Conservation (phyloP, 2,888 invertebrate genomes). For the Acanthosoma haemorrhoidale region DNA sequence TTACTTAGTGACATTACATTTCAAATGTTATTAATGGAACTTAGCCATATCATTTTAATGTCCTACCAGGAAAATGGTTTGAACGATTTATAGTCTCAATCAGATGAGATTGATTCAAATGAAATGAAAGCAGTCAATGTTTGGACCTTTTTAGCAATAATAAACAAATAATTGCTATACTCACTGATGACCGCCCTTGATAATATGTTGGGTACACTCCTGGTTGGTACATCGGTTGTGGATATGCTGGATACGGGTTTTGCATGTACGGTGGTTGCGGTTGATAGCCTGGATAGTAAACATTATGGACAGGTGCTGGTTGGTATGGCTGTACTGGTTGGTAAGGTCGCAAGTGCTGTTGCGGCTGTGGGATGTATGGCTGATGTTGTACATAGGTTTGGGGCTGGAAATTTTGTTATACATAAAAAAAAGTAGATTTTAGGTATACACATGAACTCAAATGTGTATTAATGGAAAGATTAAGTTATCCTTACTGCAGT, state of each 20-base stretch:
- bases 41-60: no score
- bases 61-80: no score
- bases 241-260: slow-evolving; percentile 27
- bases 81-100: no score
- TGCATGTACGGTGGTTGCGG: slow-evolving; percentile 45
- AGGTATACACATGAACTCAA: no score
- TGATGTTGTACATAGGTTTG: not conserved
- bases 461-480: not conserved
- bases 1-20: no score
- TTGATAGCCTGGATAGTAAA: slow-evolving; percentile 21
- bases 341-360: slow-evolving; percentile 21
- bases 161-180: slow-evolving; percentile 43
- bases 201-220: slow-evolving; percentile 37
- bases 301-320: slow-evolving; percentile 24
- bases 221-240: slow-evolving; percentile 25
- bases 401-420: not conserved
- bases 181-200: slow-evolving; percentile 49
- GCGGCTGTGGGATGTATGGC: not conserved
- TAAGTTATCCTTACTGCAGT: slow-evolving; percentile 50
- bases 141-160: no score
- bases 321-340: slow-evolving; percentile 30
- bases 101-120: no score
- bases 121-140: no score
- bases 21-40: no score
- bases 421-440: no score